Percentiles rank a stretch among this genome's conserved stretches.
phyloP scores from a whole-genome alignment of 2,797 vertebrate species.

The Austrolebias charrua region DNA sequence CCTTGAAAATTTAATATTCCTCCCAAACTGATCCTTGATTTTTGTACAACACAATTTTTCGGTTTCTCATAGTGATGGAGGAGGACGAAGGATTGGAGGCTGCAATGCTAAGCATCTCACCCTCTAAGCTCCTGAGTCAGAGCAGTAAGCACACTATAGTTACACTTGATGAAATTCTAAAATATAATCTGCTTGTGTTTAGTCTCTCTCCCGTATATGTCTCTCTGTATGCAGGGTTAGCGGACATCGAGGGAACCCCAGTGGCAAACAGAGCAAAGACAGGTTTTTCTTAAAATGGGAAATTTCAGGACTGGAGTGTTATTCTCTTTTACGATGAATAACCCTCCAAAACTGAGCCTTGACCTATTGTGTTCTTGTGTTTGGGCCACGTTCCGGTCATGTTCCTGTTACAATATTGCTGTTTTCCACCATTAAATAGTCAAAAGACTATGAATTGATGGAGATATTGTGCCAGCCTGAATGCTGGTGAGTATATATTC shows the following conservation, averaged over 20 bases:
- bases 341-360: not conserved
- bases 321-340: slow-evolving; percentile 1
- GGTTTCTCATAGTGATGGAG: not conserved
- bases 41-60: too few species aligned
- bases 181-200: not conserved
- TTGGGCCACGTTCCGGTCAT: slow-evolving; percentile 1
- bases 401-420: not conserved
- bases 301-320: not conserved
- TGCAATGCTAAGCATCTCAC: not conserved
- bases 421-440: not conserved
- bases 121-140: not conserved
- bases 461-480: not conserved
- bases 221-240: not conserved
- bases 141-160: not conserved
- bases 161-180: not conserved
- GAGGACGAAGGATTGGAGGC: not conserved
- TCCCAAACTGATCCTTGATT: too few species aligned
- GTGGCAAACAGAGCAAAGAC: not conserved
- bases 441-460: not conserved
- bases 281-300: not conserved
- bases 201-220: not conserved
- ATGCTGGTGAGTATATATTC: not conserved
- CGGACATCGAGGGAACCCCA: not conserved
- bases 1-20: not conserved
- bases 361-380: not conserved